Base-by-base conservation (phyloP, 2,888 invertebrate genomes). In the Dorcus hopei region DNA sequence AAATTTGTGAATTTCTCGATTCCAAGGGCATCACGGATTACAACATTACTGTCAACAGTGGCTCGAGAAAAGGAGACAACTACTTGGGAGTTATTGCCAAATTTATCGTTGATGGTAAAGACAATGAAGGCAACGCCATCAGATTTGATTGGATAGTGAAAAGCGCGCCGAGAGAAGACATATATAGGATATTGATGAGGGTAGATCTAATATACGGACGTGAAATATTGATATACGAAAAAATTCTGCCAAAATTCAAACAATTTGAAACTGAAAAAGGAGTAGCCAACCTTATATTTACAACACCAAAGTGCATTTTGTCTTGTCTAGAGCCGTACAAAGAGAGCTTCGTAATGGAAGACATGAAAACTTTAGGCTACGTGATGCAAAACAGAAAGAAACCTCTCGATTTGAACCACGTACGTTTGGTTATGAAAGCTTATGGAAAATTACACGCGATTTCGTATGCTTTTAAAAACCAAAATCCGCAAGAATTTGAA, bases 401-500 rank as follows among this genome's bases (percentile, higher is more conserved):
- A 47, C 61, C 66, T 4, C 51, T 74, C 49, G 68, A 73, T 62
- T 68, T 66, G 6, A 50, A 70, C n/a, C 71, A 71, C 49, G 66
- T 66, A n/a, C 51, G 57, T 9, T 42, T 73, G 6, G 70, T 69
- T 6, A 58, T 73, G 55, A 64, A 63, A 41, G 68, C 69, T 19
- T 68, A 72, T 50, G 74, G 68, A 7, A 67, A 64, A 49, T 63
- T 70, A 8, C 74, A 74, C 56, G 68, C 72, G 2, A 52, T 73
- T 9, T 72, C 70, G 0, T 73, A 68, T 54, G 72, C 70, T 0
- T 43, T 73, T 38, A 65, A 65, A 38, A 65, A 67, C 41, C 62
- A 65, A 16, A 59, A 65, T 33, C 68, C 68, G 4, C 65, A 65
- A 19, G 39, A 61, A 33, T 68, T 68, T 56, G 41, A 19, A 3